Evolutionary conservation across 1,140 invertebrate genomes (phyloP), one percentile per base, ranked within the genome.

Genomic region (Apis laboriosa): DNA sequence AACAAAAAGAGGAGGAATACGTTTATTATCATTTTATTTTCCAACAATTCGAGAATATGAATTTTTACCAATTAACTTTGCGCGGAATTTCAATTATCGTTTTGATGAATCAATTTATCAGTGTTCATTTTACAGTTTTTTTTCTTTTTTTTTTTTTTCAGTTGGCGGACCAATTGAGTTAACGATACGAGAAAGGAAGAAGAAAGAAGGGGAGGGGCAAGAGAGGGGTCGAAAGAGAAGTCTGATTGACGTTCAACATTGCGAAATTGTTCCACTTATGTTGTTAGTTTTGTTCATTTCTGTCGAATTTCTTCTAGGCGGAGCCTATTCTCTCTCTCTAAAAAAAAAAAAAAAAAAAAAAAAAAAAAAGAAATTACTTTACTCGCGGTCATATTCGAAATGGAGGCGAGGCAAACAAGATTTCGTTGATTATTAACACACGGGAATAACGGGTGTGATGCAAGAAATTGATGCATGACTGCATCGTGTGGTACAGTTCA

Each of bases 401-500:
- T 24, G 21, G 61, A 24, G 55, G 2, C 34, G 34, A 51, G 19
- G 53, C 78, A 78, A 83, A 83, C 76, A 72, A 72, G 51, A 83
- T 78, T 83, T 78, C 55, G 67, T 78, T 72, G 28, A 68, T 68
- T 43, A 61, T 43, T 43, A 43, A 43, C 34, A 34, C 34, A 34
- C 58, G 34, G 13, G 68, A 19, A 51, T 56, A 49, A 34, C 43
- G 49, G 7, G 63, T 63, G 17, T 61, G 55, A 68, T 28, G 79
- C 75, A 70, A 70, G 70, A 75, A 51, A 34, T 13, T 43, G 66
- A 81, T 82, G 83, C 78, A 82, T 66, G 83, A 55, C 49, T 76
- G 83, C 72, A 58, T 63, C 78, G 21, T 19, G 12, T 11, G 58
- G 43, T 21, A 79, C 83, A 61, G 72, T 75, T 80, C 77, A 80